Percentiles rank a stretch among this genome's conserved stretches.
phyloP scores from a whole-genome alignment of 1,140 invertebrate genomes.

The Manduca sexta region DNA sequence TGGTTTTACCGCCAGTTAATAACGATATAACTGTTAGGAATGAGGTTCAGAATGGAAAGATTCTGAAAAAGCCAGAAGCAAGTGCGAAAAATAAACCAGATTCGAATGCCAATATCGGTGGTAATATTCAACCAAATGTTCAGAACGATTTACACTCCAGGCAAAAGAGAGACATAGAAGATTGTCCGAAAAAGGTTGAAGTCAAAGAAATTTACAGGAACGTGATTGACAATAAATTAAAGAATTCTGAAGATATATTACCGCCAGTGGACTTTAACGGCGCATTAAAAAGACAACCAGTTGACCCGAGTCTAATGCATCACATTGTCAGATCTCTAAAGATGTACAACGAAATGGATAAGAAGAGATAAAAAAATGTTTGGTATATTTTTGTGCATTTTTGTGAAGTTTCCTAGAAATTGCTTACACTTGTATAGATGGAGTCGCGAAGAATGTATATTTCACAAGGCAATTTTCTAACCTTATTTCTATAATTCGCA shows the following conservation, averaged over 20 bases:
- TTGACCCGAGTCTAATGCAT: constrained; percentile 32
- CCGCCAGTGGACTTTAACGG: constrained; percentile 42
- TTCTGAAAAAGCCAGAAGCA: constrained; percentile 1
- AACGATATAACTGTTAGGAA: constrained; percentile 11
- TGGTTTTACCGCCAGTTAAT: constrained; percentile 9
- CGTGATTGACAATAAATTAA: constrained; percentile 18
- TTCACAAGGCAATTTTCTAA: too few species aligned
- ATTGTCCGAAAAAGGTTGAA: constrained; percentile 49
- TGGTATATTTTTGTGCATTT: neutral
- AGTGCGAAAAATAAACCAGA: neutral
- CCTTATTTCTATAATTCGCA: too few species aligned
- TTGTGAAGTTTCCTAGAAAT: too few species aligned
- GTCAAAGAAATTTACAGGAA: constrained; percentile 54
- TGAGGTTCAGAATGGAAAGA: neutral
- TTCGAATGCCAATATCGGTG: neutral
- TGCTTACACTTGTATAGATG: too few species aligned
- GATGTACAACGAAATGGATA: constrained; percentile 34
- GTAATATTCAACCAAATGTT: neutral
- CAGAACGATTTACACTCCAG: constrained; percentile 6
- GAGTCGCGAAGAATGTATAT: too few species aligned
- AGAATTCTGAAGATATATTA: constrained; percentile 4
- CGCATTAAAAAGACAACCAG: constrained; percentile 25
- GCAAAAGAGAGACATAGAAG: constrained; percentile 56
- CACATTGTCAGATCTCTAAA: constrained; percentile 51
- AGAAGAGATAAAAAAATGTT: constrained; percentile 11